phyloP scores from a whole-genome alignment of 1,140 invertebrate species.

The Gryllus bimaculatus region DNA sequence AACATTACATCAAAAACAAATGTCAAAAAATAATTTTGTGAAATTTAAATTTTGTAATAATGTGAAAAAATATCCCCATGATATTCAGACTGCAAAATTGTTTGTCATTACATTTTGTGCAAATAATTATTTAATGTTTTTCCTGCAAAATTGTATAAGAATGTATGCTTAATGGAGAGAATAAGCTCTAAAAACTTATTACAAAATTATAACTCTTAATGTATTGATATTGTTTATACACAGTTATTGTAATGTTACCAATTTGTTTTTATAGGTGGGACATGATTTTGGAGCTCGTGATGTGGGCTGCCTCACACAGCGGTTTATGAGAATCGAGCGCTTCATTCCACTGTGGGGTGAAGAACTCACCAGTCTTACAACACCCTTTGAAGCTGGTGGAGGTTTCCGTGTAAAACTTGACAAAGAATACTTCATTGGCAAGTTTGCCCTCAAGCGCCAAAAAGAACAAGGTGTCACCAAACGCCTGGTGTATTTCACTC shows the following conservation, averaged over 20 bases:
- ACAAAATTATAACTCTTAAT: no score
- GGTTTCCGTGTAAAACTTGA: constrained; percentile 62
- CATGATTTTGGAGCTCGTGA: constrained; percentile 59
- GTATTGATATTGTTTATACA: neutral
- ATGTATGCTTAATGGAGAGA: no score
- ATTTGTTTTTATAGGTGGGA: constrained; percentile 32
- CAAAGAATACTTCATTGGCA: constrained; percentile 60
- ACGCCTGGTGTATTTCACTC: constrained; percentile 58
- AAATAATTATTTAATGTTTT: no score
- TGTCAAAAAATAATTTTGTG: neutral
- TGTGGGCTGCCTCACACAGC: constrained; percentile 64
- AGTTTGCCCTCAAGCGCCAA: constrained; percentile 58
- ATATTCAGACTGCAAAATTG: no score
- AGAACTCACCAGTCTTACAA: constrained; percentile 63
- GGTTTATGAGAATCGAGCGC: constrained; percentile 56
- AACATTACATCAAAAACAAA: neutral
- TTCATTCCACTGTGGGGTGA: constrained; percentile 54
- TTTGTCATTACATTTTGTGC: no score
- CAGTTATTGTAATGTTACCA: neutral
- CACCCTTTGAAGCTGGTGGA: constrained; percentile 67
- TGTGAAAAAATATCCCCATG: no score
- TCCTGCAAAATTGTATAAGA: no score
- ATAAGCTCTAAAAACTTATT: no score
- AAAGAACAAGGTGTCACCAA: constrained; percentile 56
- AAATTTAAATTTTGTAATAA: no score